A percentile compares a stretch with the other conserved stretches of the same genome.
phyloP scores from a whole-genome alignment of 1,140 invertebrate genomes.

The Phocides pigmalion region DNA sequence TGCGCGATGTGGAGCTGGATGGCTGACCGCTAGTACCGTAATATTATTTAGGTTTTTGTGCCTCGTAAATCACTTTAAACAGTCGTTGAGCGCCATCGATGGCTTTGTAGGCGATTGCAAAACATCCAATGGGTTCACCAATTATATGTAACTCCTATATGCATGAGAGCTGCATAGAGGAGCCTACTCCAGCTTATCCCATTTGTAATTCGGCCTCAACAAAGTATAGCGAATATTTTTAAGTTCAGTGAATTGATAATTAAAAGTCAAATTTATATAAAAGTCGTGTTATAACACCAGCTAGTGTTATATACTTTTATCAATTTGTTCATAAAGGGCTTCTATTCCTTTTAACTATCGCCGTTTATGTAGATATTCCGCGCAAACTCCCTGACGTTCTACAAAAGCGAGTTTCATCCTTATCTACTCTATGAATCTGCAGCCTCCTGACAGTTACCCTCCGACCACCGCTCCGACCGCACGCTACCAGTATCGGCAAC shows the following conservation, averaged over 20 bases:
- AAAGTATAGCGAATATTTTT: no score
- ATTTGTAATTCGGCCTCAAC: no score
- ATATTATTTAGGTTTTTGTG: no score
- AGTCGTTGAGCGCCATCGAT: no score
- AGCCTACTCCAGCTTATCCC: no score
- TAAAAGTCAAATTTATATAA: background rate
- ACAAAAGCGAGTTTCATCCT: conserved; percentile 30
- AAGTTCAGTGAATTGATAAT: background rate
- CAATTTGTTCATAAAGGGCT: background rate
- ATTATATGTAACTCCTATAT: no score
- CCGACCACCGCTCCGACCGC: conserved; percentile 41
- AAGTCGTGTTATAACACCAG: background rate
- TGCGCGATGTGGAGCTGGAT: no score
- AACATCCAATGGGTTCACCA: no score
- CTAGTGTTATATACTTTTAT: background rate
- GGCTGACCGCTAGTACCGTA: no score
- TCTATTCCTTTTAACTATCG: background rate
- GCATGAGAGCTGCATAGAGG: no score
- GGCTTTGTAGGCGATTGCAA: no score
- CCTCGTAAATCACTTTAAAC: no score
- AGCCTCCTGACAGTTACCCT: conserved; percentile 54
- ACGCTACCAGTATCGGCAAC: conserved; percentile 39
- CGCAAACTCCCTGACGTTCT: conserved; percentile 26
- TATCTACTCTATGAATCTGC: conserved; percentile 43
- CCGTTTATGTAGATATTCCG: conserved; percentile 9